These are phyloP conservation scores for Tylochromis polylepis DNA, from an alignment of 2,113 vertebrate genomes.

Conservation along the genomic window DNA sequence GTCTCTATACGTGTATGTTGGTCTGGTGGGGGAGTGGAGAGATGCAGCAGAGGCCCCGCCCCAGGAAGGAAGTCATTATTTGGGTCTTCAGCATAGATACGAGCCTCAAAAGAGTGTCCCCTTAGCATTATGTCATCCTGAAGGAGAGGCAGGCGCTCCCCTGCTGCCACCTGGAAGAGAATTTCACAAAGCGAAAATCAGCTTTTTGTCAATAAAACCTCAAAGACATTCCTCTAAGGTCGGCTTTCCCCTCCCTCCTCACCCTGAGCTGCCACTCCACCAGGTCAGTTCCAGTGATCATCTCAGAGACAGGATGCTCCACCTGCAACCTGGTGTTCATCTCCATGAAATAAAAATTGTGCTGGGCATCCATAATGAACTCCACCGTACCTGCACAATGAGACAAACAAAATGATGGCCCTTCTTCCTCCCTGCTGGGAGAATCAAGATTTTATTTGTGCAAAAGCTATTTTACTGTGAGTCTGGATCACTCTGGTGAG, in stretches of 20 bases:
- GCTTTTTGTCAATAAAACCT: neutral
- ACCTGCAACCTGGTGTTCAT: conserved; percentile 99
- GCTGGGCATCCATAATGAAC: conserved; percentile 95
- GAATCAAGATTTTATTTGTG: neutral
- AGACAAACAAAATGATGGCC: neutral
- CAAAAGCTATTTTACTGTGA: neutral
- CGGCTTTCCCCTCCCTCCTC: conserved; percentile 21
- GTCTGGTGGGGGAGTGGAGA: conserved; percentile 83
- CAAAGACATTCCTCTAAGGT: neutral
- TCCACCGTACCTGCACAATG: conserved; percentile 87
- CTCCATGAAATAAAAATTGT: conserved; percentile 99
- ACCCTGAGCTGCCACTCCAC: conserved; percentile 98
- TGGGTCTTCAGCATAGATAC: conserved; percentile 96
- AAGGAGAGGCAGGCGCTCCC: conserved; percentile 87
- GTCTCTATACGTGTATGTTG: conserved; percentile 88
- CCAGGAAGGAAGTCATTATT: conserved; percentile 89
- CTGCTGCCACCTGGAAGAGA: conserved; percentile 85
- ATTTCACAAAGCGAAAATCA: neutral
- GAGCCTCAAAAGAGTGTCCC: conserved; percentile 94
- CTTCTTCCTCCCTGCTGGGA: neutral
- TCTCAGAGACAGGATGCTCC: conserved; percentile 94
- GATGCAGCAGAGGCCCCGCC: conserved; percentile 86
- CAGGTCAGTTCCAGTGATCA: conserved; percentile 96
- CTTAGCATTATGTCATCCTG: conserved; percentile 86
- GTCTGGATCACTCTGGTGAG: neutral